phyloP scores from a whole-genome alignment of 2,797 vertebrate species.

The Spheniscus humboldti region DNA sequence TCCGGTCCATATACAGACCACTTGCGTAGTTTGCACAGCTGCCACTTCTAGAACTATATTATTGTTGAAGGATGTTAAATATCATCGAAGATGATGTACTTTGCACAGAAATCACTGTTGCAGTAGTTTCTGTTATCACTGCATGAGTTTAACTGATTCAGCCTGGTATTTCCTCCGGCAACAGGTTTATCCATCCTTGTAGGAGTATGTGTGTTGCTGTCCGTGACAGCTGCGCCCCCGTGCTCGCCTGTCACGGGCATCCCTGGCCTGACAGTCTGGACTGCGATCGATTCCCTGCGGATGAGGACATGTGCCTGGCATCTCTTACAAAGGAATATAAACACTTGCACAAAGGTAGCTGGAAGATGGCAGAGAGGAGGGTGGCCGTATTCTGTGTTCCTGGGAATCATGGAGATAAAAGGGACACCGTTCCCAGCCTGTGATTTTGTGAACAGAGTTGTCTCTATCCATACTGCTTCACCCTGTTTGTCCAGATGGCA shows the following conservation, averaged over 20 bases:
- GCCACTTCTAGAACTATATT: background rate
- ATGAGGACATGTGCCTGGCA: conserved; percentile 84
- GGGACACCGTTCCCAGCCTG: background rate
- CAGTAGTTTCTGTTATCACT: background rate
- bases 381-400: accelerated
- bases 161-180: background rate
- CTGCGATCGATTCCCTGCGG: conserved; percentile 82
- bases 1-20: background rate
- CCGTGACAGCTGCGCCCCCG: conserved; percentile 81
- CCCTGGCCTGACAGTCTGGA: conserved; percentile 82
- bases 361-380: background rate
- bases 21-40: background rate
- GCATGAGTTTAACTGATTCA: background rate
- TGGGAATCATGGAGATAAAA: background rate
- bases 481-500: background rate
- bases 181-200: conserved; percentile 88
- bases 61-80: background rate
- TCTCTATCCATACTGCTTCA: background rate
- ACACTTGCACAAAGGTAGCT: conserved; percentile 80
- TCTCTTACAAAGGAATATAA: conserved; percentile 73
- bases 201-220: conserved; percentile 85
- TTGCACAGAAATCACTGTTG: background rate
- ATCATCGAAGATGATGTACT: background rate
- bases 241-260: conserved; percentile 83
- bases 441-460: background rate